Evolutionary conservation across 2,888 invertebrate species (phyloP).

Genomic region (Agonopterix arenella): DNA sequence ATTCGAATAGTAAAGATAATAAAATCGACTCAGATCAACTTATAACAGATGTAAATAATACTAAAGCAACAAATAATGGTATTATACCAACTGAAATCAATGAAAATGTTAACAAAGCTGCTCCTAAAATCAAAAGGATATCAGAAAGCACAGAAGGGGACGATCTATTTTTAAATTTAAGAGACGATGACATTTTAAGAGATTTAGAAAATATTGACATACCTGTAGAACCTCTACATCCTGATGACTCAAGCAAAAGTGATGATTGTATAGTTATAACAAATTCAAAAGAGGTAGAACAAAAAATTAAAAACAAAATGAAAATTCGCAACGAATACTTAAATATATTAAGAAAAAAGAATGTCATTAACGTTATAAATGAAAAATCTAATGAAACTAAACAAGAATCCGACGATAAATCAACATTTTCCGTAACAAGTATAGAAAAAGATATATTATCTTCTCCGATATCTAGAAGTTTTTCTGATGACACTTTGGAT

Average conservation of each 20-base stretch:
- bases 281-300: neutral
- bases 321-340: neutral
- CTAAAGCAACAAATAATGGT: neutral
- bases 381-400: neutral
- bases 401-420: conserved; percentile 8
- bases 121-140: neutral
- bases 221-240: conserved; percentile 23
- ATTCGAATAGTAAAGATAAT: neutral
- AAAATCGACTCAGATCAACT: neutral
- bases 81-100: neutral
- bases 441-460: neutral
- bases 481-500: conserved; percentile 5
- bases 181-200: conserved; percentile 36
- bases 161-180: conserved; percentile 27
- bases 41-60: neutral
- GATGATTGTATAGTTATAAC: neutral
- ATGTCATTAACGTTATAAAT: neutral
- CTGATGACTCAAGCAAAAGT: neutral
- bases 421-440: conserved; percentile 9
- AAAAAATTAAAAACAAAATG: neutral
- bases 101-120: neutral
- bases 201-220: conserved; percentile 46
- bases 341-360: neutral
- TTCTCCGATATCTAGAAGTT: too few relatives aligned
- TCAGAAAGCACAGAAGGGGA: conserved; percentile 29